A percentile compares a stretch with the other conserved stretches of the same genome.
These are phyloP conservation scores for Bombycilla garrulus DNA, from an alignment of 2,113 vertebrate genomes.

Conservation along the genomic window DNA sequence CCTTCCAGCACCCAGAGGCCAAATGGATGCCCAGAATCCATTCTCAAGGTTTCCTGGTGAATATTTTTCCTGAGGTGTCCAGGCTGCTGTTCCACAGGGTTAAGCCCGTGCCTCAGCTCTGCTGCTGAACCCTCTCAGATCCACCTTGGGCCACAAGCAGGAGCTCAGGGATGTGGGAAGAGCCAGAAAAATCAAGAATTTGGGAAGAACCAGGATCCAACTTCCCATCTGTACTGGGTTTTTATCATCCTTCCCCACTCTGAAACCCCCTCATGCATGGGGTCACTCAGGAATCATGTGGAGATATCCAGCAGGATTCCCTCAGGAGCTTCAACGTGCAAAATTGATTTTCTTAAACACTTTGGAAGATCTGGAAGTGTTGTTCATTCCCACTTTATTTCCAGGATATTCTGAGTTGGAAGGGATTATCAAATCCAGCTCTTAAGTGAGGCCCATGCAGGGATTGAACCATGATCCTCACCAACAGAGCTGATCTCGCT, in stretches of 20 bases:
- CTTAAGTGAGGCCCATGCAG: neutral
- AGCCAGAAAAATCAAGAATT: too few species aligned
- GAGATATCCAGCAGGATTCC: neutral
- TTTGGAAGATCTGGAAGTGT: neutral
- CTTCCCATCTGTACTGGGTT: neutral
- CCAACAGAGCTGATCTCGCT: neutral
- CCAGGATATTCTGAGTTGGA: neutral
- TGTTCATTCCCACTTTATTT: neutral
- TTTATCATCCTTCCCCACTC: neutral
- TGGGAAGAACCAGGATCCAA: neutral
- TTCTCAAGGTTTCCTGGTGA: neutral
- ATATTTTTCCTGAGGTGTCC: neutral
- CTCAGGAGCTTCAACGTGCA: neutral
- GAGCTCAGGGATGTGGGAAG: neutral
- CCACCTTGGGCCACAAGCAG: neutral
- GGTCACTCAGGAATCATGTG: neutral
- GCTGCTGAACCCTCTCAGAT: neutral
- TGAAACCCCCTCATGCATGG: accelerated
- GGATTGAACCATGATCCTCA: accelerated
- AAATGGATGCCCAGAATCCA: neutral
- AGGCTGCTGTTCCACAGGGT: neutral
- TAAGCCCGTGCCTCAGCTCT: accelerated
- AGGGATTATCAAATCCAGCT: neutral
- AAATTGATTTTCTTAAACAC: accelerated
- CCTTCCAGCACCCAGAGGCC: neutral